phyloP scores from a whole-genome alignment of 1,140 invertebrate species.

The Drosophila athabasca region DNA sequence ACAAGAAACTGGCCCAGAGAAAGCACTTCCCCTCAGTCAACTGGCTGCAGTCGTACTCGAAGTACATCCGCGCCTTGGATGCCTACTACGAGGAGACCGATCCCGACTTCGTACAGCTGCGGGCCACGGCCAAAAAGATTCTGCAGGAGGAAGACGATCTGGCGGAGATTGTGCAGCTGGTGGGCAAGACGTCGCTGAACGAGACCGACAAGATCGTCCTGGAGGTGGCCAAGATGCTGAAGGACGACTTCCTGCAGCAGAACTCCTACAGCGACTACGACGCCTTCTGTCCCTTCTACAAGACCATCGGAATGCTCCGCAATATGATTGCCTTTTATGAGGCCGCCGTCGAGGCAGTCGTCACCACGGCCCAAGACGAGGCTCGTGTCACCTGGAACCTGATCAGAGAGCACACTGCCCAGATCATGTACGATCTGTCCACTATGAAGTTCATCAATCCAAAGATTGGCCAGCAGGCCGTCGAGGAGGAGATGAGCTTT shows the following conservation, averaged over 20 bases:
- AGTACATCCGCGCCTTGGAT: constrained; percentile 91
- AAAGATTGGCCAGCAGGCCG: constrained; percentile 18
- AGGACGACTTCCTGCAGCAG: constrained; percentile 79
- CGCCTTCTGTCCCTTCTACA: constrained; percentile 74
- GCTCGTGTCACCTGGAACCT: constrained; percentile 65
- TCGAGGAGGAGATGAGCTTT: constrained; percentile 15
- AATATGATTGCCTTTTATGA: constrained; percentile 71
- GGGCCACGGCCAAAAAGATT: constrained; percentile 87
- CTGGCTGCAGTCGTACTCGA: constrained; percentile 95
- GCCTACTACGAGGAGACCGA: constrained; percentile 92
- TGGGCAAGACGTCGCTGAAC: constrained; percentile 91
- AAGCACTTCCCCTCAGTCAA: constrained; percentile 99
- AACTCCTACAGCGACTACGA: constrained; percentile 76
- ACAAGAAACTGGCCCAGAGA: constrained; percentile 99
- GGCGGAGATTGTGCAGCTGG: constrained; percentile 94
- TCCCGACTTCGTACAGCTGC: constrained; percentile 87
- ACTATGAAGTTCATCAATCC: constrained; percentile 71
- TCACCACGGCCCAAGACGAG: constrained; percentile 44
- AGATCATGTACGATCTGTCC: constrained; percentile 61
- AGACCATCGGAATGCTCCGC: constrained; percentile 71
- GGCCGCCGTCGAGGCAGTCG: constrained; percentile 27
- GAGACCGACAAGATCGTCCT: constrained; percentile 74
- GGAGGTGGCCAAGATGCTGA: constrained; percentile 73
- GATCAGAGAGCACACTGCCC: constrained; percentile 44
- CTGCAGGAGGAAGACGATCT: constrained; percentile 94